These are phyloP conservation scores for Choloepus hoffmanni DNA, from an alignment of 2,113 vertebrate genomes.

Conservation along the genomic window DNA sequence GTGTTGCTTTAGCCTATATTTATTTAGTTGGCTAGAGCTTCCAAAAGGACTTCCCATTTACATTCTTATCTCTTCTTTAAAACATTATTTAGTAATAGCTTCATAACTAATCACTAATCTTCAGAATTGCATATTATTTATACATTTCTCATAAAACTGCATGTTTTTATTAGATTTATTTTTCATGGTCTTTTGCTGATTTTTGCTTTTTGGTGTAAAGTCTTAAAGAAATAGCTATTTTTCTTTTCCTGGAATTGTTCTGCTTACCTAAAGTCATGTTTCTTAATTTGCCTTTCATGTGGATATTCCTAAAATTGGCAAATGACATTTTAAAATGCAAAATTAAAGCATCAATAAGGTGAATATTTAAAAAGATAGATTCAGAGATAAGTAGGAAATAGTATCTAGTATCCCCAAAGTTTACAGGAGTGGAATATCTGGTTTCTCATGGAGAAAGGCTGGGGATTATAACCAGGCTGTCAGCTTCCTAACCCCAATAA, in stretches of 20 bases:
- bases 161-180: background rate
- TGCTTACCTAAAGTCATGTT: background rate
- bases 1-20: background rate
- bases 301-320: background rate
- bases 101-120: background rate
- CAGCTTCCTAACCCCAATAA: background rate
- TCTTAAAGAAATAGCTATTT: background rate
- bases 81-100: conserved; percentile 14
- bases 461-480: background rate
- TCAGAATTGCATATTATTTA: background rate
- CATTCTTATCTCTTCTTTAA: background rate
- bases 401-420: background rate
- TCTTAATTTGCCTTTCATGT: background rate
- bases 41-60: background rate
- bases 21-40: background rate
- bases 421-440: background rate
- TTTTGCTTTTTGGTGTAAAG: background rate
- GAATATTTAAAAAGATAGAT: background rate
- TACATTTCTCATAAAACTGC: background rate
- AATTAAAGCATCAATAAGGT: background rate
- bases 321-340: background rate
- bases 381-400: background rate
- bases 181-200: background rate
- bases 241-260: background rate
- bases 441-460: background rate